Evolutionary conservation across 2,888 invertebrate species (phyloP), one percentile per base, ranked within the genome.

Genomic region (Lepidochrysops patricia): DNA sequence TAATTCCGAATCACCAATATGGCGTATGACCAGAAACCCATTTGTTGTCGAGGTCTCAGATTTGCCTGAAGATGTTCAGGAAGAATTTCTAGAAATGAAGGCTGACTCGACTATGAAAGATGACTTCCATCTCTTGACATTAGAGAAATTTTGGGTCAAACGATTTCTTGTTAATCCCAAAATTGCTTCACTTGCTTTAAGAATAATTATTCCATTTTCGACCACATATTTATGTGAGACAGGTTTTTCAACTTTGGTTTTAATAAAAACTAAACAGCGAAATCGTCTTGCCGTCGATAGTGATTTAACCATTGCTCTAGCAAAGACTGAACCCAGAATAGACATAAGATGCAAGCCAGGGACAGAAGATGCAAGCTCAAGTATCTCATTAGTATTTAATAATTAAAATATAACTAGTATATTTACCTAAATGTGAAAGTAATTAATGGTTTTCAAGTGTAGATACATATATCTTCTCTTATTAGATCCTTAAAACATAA

Each of bases 21-120:
- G 60, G 60, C 65, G 62, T 62, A 60, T 61, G 19, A 54, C 57
- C 57, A 63, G 34, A 32, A 60, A 63, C 34, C 63, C 62, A 60
- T 66, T 64, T 59, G 54, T 63, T 57, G 62, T 64, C 25, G 62
- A 64, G 50, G 58, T 66, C 2, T 29, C 5, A 29, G 3, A 29
- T 4, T 29, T 29, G 5, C 29, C 29, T 4, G 29, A 29, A 29
- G 29, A 5, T 4, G 29, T 29, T 29, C 29, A 29, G 29, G 64
- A 64, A 57, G 60, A 61, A 63, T 59, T 63, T 61, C 62, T 65
- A 59, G 63, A 64, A 61, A 57, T 63, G n/a, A 65, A 66, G 63
- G 63, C 62, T 61, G 56, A 60, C 60, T 64, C 61, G 57, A 62
- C 63, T 62, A 60, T 63, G 61, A 49, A 64, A 64, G 62, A 63